These are phyloP conservation scores for Rhabdornis inornatus DNA, from an alignment of 2,113 vertebrate species.

Conservation along the genomic window DNA sequence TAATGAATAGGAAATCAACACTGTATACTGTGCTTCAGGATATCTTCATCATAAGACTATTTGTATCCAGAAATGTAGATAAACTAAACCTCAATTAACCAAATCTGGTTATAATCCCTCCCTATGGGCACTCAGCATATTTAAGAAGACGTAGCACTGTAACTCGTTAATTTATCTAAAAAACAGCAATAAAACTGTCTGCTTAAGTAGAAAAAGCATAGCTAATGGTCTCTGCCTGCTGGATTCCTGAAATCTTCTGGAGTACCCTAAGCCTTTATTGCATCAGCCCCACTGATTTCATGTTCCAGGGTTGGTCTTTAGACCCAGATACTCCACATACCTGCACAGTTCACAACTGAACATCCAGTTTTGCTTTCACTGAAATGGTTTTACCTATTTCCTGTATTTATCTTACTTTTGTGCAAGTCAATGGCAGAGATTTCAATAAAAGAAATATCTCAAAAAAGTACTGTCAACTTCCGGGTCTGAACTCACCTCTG, in stretches of 20 bases:
- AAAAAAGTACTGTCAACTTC: background rate
- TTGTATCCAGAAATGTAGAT: background rate
- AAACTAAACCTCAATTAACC: conserved; percentile 22
- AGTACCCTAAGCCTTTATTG: background rate
- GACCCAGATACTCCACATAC: background rate
- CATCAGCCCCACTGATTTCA: background rate
- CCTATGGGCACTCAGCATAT: background rate
- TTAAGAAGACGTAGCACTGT: background rate
- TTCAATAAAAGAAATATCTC: background rate
- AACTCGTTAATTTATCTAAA: conserved; percentile 15
- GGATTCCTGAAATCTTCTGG: background rate
- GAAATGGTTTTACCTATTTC: background rate
- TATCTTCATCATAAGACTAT: background rate
- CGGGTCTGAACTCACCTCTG: background rate
- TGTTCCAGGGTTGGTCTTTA: background rate
- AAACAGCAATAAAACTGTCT: background rate
- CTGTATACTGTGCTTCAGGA: background rate
- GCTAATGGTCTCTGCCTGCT: background rate
- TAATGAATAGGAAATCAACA: background rate
- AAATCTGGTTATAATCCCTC: conserved; percentile 9
- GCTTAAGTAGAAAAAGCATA: background rate
- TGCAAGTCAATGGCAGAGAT: background rate
- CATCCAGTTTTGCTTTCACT: background rate
- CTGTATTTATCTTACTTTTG: background rate
- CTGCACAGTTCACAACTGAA: background rate